phyloP scores from a whole-genome alignment of 2,797 vertebrate species.

The Labroides dimidiatus region DNA sequence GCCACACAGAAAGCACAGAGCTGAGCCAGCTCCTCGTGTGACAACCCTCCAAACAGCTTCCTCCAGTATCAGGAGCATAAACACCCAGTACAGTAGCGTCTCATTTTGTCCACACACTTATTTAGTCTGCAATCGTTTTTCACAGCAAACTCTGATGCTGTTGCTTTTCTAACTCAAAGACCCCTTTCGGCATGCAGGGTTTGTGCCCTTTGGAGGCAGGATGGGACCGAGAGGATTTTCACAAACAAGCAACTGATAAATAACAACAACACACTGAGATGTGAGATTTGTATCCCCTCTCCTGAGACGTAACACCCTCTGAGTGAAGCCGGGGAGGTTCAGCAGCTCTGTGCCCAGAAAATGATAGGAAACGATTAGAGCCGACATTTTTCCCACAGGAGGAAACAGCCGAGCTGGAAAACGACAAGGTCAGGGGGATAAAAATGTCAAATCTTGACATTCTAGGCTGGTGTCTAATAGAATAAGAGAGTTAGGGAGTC shows the following conservation, averaged over 20 bases:
- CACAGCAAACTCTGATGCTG: too few relatives aligned
- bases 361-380: slow-evolving; percentile 54
- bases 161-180: too few relatives aligned
- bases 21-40: slow-evolving; percentile 7
- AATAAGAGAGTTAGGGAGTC: not conserved
- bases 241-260: not conserved
- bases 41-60: slow-evolving; percentile 10
- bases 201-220: not conserved
- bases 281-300: slow-evolving; percentile 9
- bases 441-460: slow-evolving; percentile 57
- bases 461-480: slow-evolving; percentile 44
- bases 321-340: slow-evolving; percentile 22
- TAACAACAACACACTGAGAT: slow-evolving; percentile 1
- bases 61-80: slow-evolving; percentile 25
- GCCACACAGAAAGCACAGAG: slow-evolving; percentile 22
- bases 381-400: slow-evolving; percentile 40
- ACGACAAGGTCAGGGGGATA: slow-evolving; percentile 55
- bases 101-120: too few relatives aligned
- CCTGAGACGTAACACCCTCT: slow-evolving; percentile 29
- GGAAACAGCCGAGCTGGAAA: slow-evolving; percentile 58
- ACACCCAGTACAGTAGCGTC: slow-evolving; percentile 2
- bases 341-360: slow-evolving; percentile 42
- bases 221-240: not conserved
- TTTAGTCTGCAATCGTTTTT: too few relatives aligned
- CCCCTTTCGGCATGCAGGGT: too few relatives aligned